Evolutionary conservation across 2,888 invertebrate genomes (phyloP).

Genomic region (Acrobasis suavella): DNA sequence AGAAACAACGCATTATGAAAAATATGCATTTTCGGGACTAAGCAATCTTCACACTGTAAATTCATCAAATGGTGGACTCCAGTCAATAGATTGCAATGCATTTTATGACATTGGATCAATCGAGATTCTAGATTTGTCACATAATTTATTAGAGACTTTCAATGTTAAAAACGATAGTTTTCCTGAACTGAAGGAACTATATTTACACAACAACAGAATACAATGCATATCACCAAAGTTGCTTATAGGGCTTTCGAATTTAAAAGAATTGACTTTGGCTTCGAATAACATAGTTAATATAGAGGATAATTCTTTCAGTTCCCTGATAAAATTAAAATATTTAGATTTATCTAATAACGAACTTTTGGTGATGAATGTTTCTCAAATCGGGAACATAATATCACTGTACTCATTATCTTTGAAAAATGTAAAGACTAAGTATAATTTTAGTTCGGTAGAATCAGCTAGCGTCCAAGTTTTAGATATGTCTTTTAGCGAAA

Average conservation of each 20-base stretch:
- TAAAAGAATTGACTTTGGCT: slow-evolving; percentile 30
- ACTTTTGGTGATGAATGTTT: slow-evolving; percentile 28
- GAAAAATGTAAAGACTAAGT: slow-evolving; percentile 27
- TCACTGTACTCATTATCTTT: slow-evolving; percentile 29
- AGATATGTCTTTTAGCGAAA: slow-evolving; percentile 32
- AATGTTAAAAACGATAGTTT: slow-evolving; percentile 31
- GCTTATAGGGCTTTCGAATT: slow-evolving; percentile 28
- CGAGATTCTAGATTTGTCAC: slow-evolving; percentile 31
- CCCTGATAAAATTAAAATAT: slow-evolving; percentile 25
- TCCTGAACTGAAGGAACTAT: slow-evolving; percentile 29
- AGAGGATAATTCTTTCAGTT: slow-evolving; percentile 26
- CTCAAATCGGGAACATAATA: slow-evolving; percentile 30
- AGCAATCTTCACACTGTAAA: slow-evolving; percentile 27
- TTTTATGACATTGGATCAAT: slow-evolving; percentile 31
- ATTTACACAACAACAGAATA: slow-evolving; percentile 34
- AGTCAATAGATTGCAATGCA: slow-evolving; percentile 29
- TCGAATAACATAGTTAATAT: slow-evolving; percentile 32
- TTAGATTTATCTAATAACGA: slow-evolving; percentile 33
- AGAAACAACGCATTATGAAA: slow-evolving; percentile 21
- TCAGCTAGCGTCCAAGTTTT: slow-evolving; percentile 26
- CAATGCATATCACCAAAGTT: slow-evolving; percentile 28
- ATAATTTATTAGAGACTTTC: slow-evolving; percentile 33
- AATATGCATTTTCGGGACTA: slow-evolving; percentile 28
- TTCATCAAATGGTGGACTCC: slow-evolving; percentile 32
- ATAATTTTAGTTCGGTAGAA: slow-evolving; percentile 30